These are phyloP conservation scores for Noctua janthe DNA, from an alignment of 2,888 invertebrate genomes.

Conservation along the genomic window DNA sequence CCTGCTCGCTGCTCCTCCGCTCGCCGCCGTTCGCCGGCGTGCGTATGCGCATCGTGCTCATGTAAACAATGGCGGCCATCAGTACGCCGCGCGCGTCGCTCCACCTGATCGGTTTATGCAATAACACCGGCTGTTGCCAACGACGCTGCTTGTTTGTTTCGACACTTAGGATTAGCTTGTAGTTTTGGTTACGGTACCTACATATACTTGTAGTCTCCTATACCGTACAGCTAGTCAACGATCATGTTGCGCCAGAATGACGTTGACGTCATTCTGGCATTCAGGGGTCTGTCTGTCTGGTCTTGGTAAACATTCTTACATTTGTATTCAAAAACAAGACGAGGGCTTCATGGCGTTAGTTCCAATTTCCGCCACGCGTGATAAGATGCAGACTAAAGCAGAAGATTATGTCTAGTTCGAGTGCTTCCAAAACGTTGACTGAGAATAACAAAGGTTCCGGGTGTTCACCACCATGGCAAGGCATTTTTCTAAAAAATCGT, in stretches of 20 bases:
- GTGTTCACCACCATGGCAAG: neutral
- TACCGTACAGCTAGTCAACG: neutral
- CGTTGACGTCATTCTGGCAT: too few species aligned
- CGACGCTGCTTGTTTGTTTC: conserved; percentile 32
- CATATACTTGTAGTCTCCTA: neutral
- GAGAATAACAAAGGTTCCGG: neutral
- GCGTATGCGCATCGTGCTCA: conserved; percentile 58
- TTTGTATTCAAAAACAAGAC: neutral
- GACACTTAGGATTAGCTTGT: conserved; percentile 3
- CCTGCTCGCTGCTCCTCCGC: conserved; percentile 15
- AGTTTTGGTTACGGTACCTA: neutral
- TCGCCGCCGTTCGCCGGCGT: conserved; percentile 13
- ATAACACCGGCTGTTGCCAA: conserved; percentile 53
- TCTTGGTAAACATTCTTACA: neutral
- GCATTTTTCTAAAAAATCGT: neutral
- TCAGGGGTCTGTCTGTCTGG: too few species aligned
- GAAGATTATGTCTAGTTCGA: neutral
- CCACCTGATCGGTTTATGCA: conserved; percentile 69
- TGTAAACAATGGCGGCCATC: conserved; percentile 59
- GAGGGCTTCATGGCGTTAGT: neutral
- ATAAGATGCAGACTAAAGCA: too few species aligned
- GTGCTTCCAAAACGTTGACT: neutral
- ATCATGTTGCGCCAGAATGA: neutral
- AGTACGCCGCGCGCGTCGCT: conserved; percentile 43
- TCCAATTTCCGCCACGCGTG: neutral